These are phyloP conservation scores for Empidonax alnorum DNA, from an alignment of 2,113 vertebrate genomes.

Conservation along the genomic window DNA sequence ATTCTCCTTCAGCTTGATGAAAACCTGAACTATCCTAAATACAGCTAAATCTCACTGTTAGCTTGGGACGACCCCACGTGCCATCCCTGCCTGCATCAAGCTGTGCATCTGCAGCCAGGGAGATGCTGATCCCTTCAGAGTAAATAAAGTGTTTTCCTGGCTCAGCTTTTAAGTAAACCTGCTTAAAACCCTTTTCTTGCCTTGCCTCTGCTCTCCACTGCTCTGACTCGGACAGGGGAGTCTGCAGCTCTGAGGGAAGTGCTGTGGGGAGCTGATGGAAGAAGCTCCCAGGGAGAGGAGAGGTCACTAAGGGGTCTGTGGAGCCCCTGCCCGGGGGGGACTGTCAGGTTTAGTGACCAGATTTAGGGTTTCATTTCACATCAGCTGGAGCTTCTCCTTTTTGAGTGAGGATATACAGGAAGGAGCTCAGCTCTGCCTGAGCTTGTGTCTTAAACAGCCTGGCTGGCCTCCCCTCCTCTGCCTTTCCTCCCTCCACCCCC, in stretches of 20 bases:
- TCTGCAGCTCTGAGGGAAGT: background rate
- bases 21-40: no score
- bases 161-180: background rate
- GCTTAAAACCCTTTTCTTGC: background rate
- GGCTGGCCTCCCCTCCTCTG: background rate
- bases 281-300: background rate
- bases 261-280: background rate
- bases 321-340: background rate
- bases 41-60: background rate
- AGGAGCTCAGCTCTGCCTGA: background rate
- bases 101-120: background rate
- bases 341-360: background rate
- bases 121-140: background rate
- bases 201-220: background rate
- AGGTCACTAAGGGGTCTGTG: background rate
- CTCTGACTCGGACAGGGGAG: background rate
- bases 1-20: background rate
- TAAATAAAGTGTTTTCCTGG: background rate
- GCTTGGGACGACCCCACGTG: background rate
- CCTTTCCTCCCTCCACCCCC: constrained; percentile 13
- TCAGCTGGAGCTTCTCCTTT: background rate
- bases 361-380: background rate
- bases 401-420: background rate
- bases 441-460: background rate
- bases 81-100: background rate